A percentile compares a stretch with the other conserved stretches of the same genome.
These are phyloP conservation scores for Drosophila algonquin DNA, from an alignment of 2,888 invertebrate genomes.

Conservation along the genomic window DNA sequence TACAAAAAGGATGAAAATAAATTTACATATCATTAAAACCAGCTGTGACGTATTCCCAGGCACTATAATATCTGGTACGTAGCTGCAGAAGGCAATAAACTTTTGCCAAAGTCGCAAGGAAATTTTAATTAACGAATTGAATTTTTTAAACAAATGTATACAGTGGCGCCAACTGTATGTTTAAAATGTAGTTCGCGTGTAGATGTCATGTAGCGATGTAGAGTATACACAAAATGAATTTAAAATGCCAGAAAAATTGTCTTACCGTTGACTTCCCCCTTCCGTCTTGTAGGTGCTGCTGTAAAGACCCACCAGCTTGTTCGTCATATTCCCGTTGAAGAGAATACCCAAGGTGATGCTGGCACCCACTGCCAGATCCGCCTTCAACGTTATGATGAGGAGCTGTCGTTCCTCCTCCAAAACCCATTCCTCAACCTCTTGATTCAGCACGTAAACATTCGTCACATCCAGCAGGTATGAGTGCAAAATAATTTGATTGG, in stretches of 20 bases:
- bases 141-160: slow-evolving; percentile 30
- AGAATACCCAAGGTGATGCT: slow-evolving; percentile 86
- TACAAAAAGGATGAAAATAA: background rate
- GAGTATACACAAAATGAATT: background rate
- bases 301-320: slow-evolving; percentile 90
- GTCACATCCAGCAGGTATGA: slow-evolving; percentile 85
- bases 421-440: slow-evolving; percentile 42
- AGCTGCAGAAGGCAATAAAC: too few relatives aligned
- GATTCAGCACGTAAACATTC: slow-evolving; percentile 45
- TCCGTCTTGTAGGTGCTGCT: slow-evolving; percentile 86
- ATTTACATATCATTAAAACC: too few relatives aligned
- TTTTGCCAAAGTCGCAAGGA: too few relatives aligned
- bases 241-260: slow-evolving; percentile 5
- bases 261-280: slow-evolving; percentile 84
- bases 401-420: slow-evolving; percentile 67
- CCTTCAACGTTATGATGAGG: slow-evolving; percentile 67
- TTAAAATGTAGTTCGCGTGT: background rate
- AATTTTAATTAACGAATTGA: too few relatives aligned
- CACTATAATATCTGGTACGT: too few relatives aligned
- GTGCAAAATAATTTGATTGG: slow-evolving; percentile 86
- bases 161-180: slow-evolving; percentile 28
- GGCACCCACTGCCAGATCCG: slow-evolving; percentile 68
- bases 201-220: background rate
- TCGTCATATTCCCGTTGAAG: slow-evolving; percentile 87
- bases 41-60: too few relatives aligned